phyloP scores from a whole-genome alignment of 2,888 invertebrate species.

The Globia sparganii region DNA sequence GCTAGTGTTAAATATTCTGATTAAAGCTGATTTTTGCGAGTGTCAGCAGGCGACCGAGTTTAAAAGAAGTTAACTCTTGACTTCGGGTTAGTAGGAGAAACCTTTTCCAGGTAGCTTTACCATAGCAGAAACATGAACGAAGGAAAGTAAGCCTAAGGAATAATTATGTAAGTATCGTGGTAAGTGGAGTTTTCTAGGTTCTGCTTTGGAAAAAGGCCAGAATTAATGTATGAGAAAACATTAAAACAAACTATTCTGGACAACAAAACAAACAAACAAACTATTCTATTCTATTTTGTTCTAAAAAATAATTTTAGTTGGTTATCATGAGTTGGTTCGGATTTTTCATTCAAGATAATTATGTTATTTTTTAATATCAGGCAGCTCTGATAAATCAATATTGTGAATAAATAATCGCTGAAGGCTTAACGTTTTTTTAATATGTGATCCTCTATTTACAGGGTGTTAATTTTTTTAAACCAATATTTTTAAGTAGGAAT shows the following conservation, averaged over 20 bases:
- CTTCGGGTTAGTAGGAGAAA: not conserved
- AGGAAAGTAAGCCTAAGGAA: not conserved
- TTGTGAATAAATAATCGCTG: constrained; percentile 14
- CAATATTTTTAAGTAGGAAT: constrained; percentile 25
- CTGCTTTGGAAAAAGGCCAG: not conserved
- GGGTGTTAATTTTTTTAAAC: constrained; percentile 10
- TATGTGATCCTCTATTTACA: constrained; percentile 25
- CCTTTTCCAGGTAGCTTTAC: not conserved
- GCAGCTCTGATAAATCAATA: constrained; percentile 3
- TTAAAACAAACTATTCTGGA: not conserved
- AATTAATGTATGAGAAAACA: not conserved
- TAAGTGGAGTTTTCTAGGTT: not conserved
- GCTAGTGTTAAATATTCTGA: constrained; percentile 7
- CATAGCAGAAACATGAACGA: not conserved
- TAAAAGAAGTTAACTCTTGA: constrained; percentile 19
- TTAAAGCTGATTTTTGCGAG: constrained; percentile 21
- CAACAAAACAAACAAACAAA: too few species aligned
- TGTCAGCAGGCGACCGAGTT: constrained; percentile 12
- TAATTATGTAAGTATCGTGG: not conserved
- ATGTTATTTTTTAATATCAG: not conserved
- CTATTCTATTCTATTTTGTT: not conserved
- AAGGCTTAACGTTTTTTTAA: constrained; percentile 15
- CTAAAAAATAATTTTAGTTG: not conserved
- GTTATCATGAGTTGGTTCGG: not conserved
- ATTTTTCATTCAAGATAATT: too few species aligned